These are phyloP conservation scores for Enoplosus armatus DNA, from an alignment of 2,797 vertebrate species.

Conservation along the genomic window DNA sequence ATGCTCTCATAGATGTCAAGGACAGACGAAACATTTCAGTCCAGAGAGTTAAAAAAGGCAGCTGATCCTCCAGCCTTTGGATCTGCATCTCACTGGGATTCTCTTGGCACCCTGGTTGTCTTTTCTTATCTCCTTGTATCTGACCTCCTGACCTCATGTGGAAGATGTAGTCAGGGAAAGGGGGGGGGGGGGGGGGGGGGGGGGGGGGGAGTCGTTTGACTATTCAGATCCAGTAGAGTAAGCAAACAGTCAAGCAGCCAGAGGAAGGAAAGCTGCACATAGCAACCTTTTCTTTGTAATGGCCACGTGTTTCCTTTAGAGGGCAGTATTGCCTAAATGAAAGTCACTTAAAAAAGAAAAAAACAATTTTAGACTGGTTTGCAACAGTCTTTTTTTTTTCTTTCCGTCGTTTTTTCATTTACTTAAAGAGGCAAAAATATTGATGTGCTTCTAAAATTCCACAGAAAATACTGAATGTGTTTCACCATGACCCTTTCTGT, in stretches of 20 bases:
- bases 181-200: too few relatives aligned
- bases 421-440: neutral
- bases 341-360: neutral
- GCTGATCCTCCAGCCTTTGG: neutral
- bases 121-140: neutral
- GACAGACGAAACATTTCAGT: neutral
- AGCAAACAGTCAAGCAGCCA: neutral
- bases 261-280: neutral
- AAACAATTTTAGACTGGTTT: neutral
- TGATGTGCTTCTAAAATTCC: neutral
- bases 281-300: slow-evolving; percentile 1
- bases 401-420: neutral
- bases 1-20: too few relatives aligned
- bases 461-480: too few relatives aligned
- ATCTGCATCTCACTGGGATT: neutral
- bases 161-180: neutral
- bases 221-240: neutral
- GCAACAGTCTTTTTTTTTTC: neutral
- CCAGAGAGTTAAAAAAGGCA: neutral
- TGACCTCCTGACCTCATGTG: neutral
- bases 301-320: neutral
- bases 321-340: slow-evolving; percentile 15
- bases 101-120: neutral
- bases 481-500: too few relatives aligned
- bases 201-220: neutral